phyloP scores from a whole-genome alignment of 2,113 vertebrate genomes.

The Gobio gobio region DNA sequence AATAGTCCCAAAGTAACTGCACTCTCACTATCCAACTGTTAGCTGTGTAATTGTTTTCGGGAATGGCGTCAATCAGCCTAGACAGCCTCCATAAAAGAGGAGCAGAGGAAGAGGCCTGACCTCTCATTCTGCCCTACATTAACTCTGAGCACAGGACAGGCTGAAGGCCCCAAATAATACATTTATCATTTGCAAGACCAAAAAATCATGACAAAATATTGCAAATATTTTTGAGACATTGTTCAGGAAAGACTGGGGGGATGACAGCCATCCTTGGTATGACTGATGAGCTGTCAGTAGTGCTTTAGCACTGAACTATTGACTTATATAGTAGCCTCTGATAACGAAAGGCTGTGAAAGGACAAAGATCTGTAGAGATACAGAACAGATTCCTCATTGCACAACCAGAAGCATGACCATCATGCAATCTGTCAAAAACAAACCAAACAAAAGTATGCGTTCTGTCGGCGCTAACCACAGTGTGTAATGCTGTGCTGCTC shows the following conservation, averaged over 20 bases:
- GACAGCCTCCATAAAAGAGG: constrained; percentile 47
- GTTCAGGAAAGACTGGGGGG: background rate
- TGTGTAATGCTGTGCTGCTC: constrained; percentile 31
- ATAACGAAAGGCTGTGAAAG: background rate
- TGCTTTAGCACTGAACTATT: background rate
- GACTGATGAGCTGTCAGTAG: background rate
- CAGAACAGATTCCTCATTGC: background rate
- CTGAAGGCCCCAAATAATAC: background rate
- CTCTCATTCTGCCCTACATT: constrained; percentile 41
- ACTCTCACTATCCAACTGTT: constrained; percentile 49
- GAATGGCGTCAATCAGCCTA: constrained; percentile 63
- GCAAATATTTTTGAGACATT: background rate
- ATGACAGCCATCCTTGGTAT: background rate
- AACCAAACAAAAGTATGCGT: constrained; percentile 15
- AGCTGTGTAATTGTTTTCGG: constrained; percentile 66
- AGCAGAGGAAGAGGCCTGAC: constrained; percentile 52
- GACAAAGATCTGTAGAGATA: constrained; percentile 31
- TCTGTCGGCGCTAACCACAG: constrained; percentile 37
- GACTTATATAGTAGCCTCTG: background rate
- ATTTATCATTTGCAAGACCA: background rate
- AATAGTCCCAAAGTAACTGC: background rate
- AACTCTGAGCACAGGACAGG: background rate
- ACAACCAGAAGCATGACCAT: background rate
- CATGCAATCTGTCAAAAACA: constrained; percentile 21
- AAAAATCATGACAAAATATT: background rate